Base-by-base conservation (phyloP, 2,888 invertebrate genomes). In the Plebejus melissa region DNA sequence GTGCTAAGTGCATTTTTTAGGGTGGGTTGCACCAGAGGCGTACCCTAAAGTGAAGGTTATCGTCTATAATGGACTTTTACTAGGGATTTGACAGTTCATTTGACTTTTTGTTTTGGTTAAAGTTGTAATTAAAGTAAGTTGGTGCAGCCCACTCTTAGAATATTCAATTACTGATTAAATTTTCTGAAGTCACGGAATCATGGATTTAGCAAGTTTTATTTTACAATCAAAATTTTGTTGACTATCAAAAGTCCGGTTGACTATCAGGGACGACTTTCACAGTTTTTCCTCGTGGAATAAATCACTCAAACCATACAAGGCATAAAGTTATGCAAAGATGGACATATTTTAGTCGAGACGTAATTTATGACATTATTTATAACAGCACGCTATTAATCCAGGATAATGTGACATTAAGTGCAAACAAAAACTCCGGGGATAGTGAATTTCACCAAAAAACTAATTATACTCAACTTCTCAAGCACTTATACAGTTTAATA, bases 281-380 rank as follows among this genome's bases (percentile, higher is more conserved):
- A 13, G 65, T 65, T 65, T 65, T 36, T 32, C 4, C 11, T 11
- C 32, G 65, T 9, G 2, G 11, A 60, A 60, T 60, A 60, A 60
- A 32, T 65, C 36, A 65, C 32, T 36, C 32, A 32, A 65, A 65
- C 36, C 65, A 13, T 65, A 65, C 36, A 65, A 65, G 65, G 65
- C 13, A 70, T 41, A 70, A 41, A 70, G 9, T 16, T 41, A 41
- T 41, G n/a, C 36, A 41, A 70, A 41, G 11, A 70, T 70, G 70
- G n/a, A 41, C 22, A 22, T 4, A 54, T 16, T 41, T 41, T 38
- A 11, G 41, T 41, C 4, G 41, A 70, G 70, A 22, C 38, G 38
- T 22, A n/a, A 69, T 69, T 69, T 22, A 70, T 70, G 41, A n/a
- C 70, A 70, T 70, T 70, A 70, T 70, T 70, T 22, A 70, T n/a